Percentiles rank a stretch among this genome's conserved stretches.
These are phyloP conservation scores for Cephonodes hylas DNA, from an alignment of 2,888 invertebrate genomes.

Conservation along the genomic window DNA sequence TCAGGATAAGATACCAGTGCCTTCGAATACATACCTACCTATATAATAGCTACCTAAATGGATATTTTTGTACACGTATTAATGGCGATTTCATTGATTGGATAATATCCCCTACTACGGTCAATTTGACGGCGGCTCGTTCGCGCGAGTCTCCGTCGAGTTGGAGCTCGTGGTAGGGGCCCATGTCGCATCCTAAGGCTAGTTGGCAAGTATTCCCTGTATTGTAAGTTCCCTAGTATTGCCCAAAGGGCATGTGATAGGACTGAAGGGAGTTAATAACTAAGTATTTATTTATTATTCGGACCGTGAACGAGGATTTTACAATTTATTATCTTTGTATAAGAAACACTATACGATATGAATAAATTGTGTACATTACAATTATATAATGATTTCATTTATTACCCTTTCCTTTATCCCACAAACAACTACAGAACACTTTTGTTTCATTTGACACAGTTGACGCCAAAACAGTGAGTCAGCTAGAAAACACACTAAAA, in stretches of 20 bases:
- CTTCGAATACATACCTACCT: slow-evolving; percentile 79
- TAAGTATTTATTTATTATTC: slow-evolving; percentile 80
- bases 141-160: slow-evolving; percentile 22
- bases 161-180: slow-evolving; percentile 32
- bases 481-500: too few relatives aligned
- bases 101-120: slow-evolving; percentile 39
- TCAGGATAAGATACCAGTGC: slow-evolving; percentile 74
- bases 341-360: slow-evolving; percentile 77
- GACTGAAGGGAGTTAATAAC: slow-evolving; percentile 59
- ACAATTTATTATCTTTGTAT: slow-evolving; percentile 81
- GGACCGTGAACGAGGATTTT: slow-evolving; percentile 75
- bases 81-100: slow-evolving; percentile 51
- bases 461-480: too few relatives aligned
- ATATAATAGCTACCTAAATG: slow-evolving; percentile 63
- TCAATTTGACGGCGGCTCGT: slow-evolving; percentile 19
- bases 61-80: slow-evolving; percentile 77
- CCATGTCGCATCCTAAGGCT: slow-evolving; percentile 55
- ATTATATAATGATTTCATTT: slow-evolving; percentile 65
- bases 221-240: slow-evolving; percentile 59
- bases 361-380: slow-evolving; percentile 81
- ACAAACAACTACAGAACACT: too few relatives aligned
- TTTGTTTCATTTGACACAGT: too few relatives aligned
- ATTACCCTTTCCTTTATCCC: background rate
- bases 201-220: slow-evolving; percentile 60
- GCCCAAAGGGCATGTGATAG: slow-evolving; percentile 69